Percentiles rank a stretch among this genome's conserved stretches.
Evolutionary conservation across 2,113 vertebrate species (phyloP).

Genomic region (Phycodurus eques): DNA sequence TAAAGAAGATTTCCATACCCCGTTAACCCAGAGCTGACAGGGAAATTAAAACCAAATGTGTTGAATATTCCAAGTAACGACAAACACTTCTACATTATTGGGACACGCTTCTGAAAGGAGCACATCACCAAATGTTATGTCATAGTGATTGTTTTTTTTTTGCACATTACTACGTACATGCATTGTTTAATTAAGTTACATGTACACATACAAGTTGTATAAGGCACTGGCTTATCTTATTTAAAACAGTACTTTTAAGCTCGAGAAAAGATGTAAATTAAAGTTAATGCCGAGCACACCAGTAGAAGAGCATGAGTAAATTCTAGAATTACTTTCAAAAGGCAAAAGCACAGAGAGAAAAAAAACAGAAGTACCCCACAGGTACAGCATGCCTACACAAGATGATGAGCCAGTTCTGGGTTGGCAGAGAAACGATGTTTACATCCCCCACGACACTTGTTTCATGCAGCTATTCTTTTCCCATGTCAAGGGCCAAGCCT

Average conservation of each 20-base stretch:
- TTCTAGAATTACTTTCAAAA: constrained; percentile 18
- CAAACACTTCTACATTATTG: too few relatives aligned
- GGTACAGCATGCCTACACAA: constrained; percentile 46
- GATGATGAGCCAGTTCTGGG: constrained; percentile 54
- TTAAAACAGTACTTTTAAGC: background rate
- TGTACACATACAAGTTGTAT: background rate
- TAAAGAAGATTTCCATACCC: too few relatives aligned
- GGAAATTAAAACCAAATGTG: too few relatives aligned
- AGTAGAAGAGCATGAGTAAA: constrained; percentile 1
- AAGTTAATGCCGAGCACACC: background rate
- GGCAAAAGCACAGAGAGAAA: constrained; percentile 25
- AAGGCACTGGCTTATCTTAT: background rate
- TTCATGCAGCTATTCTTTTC: constrained; percentile 59
- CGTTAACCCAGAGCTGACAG: too few relatives aligned
- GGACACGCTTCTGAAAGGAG: too few relatives aligned
- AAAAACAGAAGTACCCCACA: constrained; percentile 36
- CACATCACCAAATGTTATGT: too few relatives aligned
- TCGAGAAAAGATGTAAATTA: background rate
- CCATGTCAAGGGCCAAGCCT: constrained; percentile 59
- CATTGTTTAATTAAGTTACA: too few relatives aligned
- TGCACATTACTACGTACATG: too few relatives aligned
- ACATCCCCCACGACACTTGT: constrained; percentile 53
- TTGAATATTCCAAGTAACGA: too few relatives aligned
- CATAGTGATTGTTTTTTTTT: too few relatives aligned
- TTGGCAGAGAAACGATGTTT: constrained; percentile 57